Evolutionary conservation across 1,140 invertebrate species (phyloP).

Genomic region (Laodelphax striatellus): DNA sequence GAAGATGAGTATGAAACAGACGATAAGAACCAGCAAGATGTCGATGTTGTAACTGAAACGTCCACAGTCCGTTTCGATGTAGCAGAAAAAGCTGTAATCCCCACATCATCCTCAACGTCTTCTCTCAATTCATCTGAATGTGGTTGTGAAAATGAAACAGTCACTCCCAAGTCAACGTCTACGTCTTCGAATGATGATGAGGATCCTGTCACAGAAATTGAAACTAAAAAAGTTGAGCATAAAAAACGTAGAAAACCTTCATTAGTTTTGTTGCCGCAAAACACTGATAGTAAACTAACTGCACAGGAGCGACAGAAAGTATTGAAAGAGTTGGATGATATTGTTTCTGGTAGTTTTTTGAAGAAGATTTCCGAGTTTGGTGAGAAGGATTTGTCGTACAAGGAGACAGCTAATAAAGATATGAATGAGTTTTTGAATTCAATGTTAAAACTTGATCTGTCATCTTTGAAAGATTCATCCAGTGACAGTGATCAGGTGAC

Average conservation of each 20-base stretch:
- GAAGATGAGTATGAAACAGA: slow-evolving; percentile 6
- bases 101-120: slow-evolving; percentile 6
- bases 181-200: background rate
- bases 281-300: slow-evolving; percentile 25
- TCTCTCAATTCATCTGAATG: slow-evolving; percentile 14
- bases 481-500: slow-evolving; percentile 4
- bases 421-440: slow-evolving; percentile 15
- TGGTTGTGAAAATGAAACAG: slow-evolving; percentile 13
- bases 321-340: slow-evolving; percentile 39
- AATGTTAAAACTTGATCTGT: slow-evolving; percentile 15
- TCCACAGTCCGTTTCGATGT: slow-evolving; percentile 10
- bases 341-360: slow-evolving; percentile 18
- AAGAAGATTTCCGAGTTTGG: slow-evolving; percentile 15
- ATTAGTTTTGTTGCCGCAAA: too few relatives aligned
- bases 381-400: background rate
- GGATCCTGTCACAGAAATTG: background rate
- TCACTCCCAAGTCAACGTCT: slow-evolving; percentile 11
- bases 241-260: too few relatives aligned
- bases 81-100: slow-evolving; percentile 9
- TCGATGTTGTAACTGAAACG: slow-evolving; percentile 8
- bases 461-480: slow-evolving; percentile 9
- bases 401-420: background rate
- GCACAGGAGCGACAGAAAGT: slow-evolving; percentile 37
- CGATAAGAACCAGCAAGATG: background rate
- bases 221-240: too few relatives aligned